phyloP scores from a whole-genome alignment of 2,888 invertebrate genomes.

The Stegana nigrithorax region DNA sequence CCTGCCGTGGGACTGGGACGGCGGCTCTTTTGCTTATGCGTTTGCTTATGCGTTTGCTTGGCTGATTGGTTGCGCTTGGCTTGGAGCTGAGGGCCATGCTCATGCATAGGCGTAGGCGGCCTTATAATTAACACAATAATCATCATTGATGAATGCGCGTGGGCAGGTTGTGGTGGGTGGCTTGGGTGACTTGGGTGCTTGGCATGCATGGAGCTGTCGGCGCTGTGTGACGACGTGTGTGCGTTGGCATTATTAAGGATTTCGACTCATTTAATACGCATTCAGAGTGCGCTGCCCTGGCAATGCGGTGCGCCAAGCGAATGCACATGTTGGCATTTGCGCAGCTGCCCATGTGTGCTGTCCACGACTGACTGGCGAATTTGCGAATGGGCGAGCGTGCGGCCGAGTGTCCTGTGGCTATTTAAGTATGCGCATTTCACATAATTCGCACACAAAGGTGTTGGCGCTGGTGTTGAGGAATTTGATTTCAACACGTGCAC shows the following conservation, averaged over 20 bases:
- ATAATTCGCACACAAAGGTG: constrained; percentile 40
- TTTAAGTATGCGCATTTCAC: constrained; percentile 29
- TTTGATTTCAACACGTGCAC: constrained; percentile 64
- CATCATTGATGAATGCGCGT: constrained; percentile 59
- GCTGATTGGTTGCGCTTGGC: too few relatives aligned
- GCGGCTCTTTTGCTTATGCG: too few relatives aligned
- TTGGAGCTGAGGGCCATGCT: too few relatives aligned
- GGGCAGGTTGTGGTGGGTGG: constrained; percentile 13
- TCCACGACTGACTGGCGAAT: not conserved
- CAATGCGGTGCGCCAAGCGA: too few relatives aligned
- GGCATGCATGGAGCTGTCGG: too few relatives aligned
- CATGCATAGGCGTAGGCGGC: too few relatives aligned
- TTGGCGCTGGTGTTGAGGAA: constrained; percentile 64
- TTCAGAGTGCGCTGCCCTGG: not conserved
- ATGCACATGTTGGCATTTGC: not conserved
- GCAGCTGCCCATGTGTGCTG: constrained; percentile 19
- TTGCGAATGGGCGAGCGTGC: not conserved
- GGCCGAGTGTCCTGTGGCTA: constrained; percentile 28
- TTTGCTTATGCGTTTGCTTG: too few relatives aligned
- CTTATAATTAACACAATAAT: constrained; percentile 63
- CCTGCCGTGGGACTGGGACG: constrained; percentile 30
- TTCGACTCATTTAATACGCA: constrained; percentile 44
- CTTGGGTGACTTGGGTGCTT: too few relatives aligned
- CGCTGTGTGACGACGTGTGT: constrained; percentile 19
- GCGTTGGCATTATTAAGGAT: constrained; percentile 48